A percentile compares a stretch with the other conserved stretches of the same genome.
phyloP scores from a whole-genome alignment of 2,797 vertebrate species.

The Myotis vivesi region DNA sequence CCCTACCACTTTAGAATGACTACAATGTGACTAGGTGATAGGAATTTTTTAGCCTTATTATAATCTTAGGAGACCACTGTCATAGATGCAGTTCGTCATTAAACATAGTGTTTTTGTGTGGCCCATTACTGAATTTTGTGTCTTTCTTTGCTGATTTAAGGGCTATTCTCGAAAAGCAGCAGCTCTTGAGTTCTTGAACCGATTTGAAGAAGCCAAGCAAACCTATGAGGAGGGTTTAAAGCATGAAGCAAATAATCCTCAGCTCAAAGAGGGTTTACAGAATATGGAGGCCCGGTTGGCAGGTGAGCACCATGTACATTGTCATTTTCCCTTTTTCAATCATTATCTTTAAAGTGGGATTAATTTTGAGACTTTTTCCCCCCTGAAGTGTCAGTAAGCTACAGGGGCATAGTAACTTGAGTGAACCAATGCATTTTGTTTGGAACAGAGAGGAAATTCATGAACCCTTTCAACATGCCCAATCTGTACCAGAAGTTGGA shows the following conservation, averaged over 20 bases:
- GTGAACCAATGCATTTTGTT: neutral
- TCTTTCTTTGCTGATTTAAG: slow-evolving; percentile 77
- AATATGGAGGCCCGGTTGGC: slow-evolving; percentile 89
- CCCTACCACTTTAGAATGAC: neutral
- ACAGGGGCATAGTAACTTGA: neutral
- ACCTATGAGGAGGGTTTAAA: slow-evolving; percentile 94
- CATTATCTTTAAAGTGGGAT: neutral
- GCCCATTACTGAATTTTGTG: neutral
- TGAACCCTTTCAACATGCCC: slow-evolving; percentile 95
- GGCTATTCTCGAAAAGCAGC: slow-evolving; percentile 96
- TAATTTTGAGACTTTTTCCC: neutral
- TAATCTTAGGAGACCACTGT: neutral
- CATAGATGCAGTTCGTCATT: neutral
- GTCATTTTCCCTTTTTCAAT: neutral
- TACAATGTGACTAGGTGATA: too few relatives aligned
- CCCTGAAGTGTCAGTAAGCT: too few relatives aligned
- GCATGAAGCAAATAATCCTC: slow-evolving; percentile 89
- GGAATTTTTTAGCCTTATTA: neutral
- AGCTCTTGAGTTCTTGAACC: slow-evolving; percentile 93
- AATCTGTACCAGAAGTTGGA: slow-evolving; percentile 93
- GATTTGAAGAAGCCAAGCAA: slow-evolving; percentile 92
- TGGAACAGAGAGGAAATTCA: slow-evolving; percentile 90
- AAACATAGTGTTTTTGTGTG: neutral
- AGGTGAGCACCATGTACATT: slow-evolving; percentile 72
- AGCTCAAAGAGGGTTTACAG: slow-evolving; percentile 90